phyloP scores from a whole-genome alignment of 2,113 vertebrate species.

The Uria aalge region DNA sequence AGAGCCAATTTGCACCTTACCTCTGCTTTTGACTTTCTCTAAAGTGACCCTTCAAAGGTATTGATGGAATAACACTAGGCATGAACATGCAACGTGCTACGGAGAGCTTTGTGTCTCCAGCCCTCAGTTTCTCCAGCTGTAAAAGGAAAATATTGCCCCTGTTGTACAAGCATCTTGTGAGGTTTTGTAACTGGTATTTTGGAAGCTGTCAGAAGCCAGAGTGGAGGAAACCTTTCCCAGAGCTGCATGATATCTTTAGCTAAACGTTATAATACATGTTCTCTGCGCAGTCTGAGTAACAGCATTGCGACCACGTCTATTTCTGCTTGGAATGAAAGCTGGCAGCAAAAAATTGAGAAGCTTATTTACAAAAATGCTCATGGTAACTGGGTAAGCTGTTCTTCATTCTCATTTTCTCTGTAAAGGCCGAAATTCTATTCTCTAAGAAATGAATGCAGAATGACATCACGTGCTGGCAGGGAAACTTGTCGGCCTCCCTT shows the following conservation, averaged over 20 bases:
- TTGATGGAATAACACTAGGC: background rate
- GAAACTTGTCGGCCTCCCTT: background rate
- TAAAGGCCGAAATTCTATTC: constrained; percentile 14
- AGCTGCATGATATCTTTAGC: background rate
- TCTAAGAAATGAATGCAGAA: background rate
- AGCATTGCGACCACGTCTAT: background rate
- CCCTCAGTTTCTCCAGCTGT: background rate
- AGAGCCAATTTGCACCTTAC: background rate
- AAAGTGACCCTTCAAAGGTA: background rate
- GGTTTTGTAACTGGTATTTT: background rate
- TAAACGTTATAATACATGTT: background rate
- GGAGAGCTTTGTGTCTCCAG: background rate
- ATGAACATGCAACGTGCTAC: accelerated
- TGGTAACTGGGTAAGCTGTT: background rate
- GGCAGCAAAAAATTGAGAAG: background rate
- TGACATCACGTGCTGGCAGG: constrained; percentile 4
- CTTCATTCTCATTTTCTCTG: background rate
- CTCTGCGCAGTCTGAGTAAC: background rate
- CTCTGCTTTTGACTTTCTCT: background rate
- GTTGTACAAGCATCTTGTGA: background rate
- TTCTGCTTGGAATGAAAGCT: background rate
- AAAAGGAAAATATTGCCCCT: background rate
- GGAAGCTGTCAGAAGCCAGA: background rate
- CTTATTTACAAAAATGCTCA: background rate
- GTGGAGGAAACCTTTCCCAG: background rate